Percentiles rank a stretch among this genome's conserved stretches.
Evolutionary conservation across 2,888 invertebrate species (phyloP).

Genomic region (Volucella bombylans): DNA sequence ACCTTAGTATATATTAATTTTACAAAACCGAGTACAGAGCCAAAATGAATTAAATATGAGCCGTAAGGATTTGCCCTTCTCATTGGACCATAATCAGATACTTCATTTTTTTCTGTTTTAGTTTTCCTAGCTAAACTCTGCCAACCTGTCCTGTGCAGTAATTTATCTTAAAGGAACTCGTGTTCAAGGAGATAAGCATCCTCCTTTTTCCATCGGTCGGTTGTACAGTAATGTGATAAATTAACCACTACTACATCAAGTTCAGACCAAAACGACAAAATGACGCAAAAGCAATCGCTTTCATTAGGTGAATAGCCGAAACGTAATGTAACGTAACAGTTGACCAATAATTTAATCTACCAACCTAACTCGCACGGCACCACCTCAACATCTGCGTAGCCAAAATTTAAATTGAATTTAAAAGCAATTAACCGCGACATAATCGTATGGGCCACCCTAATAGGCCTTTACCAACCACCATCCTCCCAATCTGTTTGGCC

Average conservation of each 20-base stretch:
- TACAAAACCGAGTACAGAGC: too few relatives aligned
- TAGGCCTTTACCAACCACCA: conserved; percentile 18
- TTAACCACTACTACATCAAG: conserved; percentile 7
- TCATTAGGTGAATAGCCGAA: conserved; percentile 36
- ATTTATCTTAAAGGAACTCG: too few relatives aligned
- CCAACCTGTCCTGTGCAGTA: too few relatives aligned
- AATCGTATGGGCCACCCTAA: conserved; percentile 40
- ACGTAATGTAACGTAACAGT: conserved; percentile 28
- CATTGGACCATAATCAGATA: too few relatives aligned
- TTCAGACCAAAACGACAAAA: conserved; percentile 4
- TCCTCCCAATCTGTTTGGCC: conserved; percentile 23
- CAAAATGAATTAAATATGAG: too few relatives aligned
- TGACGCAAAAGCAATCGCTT: conserved; percentile 8
- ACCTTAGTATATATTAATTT: too few relatives aligned
- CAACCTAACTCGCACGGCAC: too few relatives aligned
- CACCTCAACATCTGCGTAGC: neutral
- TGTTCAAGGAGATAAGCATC: neutral
- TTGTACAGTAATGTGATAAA: neutral
- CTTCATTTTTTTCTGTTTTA: too few relatives aligned
- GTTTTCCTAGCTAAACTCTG: too few relatives aligned
- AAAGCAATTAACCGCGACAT: conserved; percentile 44
- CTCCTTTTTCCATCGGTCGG: too few relatives aligned
- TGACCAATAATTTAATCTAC: neutral
- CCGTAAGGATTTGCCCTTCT: too few relatives aligned
- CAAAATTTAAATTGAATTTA: conserved; percentile 38